Evolutionary conservation across 64 coral and sea anemone species (phyloP), one percentile per base, ranked within the genome.

Genomic region (Astreopora myriophthalma): DNA sequence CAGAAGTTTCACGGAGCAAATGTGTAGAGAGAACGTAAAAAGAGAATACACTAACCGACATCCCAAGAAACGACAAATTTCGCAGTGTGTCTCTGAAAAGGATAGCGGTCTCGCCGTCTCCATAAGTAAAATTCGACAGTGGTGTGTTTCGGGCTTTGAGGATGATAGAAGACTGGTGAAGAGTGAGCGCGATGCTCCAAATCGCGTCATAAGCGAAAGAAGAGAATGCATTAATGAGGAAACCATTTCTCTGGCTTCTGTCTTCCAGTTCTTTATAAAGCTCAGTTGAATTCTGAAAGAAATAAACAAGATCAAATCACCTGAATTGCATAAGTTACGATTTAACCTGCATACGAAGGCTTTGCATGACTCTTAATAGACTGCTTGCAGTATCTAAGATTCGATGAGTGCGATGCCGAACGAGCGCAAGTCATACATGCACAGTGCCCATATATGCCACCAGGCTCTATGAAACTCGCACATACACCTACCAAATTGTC

Each of bases 131-230:
- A 52, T 70, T 71, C 29, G 37, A 29, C 16, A 91, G 32, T 19
- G 64, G 51, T 63, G 82, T 91, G 3, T 51, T 68, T 34, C 33
- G 61, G 34, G 89, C 64, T 8, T 83, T 7, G 6, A 91, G 89
- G 25, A 72, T 42, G 26, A 3, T 0, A 24, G 44, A 26, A 17
- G 89, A 80, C 48, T 80, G 46, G 22, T 91, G 61, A 30, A 91
- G 76, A 23, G 89, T 83, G 8, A 91, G 89, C 0, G 89, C 89
- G 7, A 91, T 91, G 33, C 58, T 79, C 64, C 74, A 68, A 12
- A 72, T 79, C 27, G 89, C 39, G 27, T 91, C 89, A 55, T 91
- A 91, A 7, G 57, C 89, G 52, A 83, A 49, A 36, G 89, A 57
- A 0, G 75, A 91, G 67, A 80, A 91, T 5, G 44, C 6, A 19